These are phyloP conservation scores for Lycaon pictus DNA, from an alignment of 2,113 vertebrate species.

Conservation along the genomic window DNA sequence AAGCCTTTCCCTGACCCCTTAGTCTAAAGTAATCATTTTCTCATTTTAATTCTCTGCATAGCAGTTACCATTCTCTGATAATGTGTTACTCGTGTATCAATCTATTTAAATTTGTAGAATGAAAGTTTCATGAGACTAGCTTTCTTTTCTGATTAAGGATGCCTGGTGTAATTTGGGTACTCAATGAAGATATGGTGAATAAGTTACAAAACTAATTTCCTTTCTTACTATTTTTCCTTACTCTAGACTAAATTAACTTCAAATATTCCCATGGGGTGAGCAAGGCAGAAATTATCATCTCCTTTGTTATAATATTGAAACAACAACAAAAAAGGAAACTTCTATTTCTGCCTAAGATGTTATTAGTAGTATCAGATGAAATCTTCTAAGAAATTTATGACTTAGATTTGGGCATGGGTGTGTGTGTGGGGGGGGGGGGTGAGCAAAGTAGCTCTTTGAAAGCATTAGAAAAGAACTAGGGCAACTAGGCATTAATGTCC, in stretches of 20 bases:
- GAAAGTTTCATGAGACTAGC: not conserved
- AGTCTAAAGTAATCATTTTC: not conserved
- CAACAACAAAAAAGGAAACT: not conserved
- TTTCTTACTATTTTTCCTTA: not conserved
- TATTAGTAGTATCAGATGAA: not conserved
- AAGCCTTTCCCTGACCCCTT: not conserved
- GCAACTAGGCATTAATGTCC: not conserved
- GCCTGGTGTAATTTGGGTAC: not conserved
- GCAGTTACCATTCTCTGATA: not conserved
- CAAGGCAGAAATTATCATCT: not conserved
- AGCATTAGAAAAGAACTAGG: not conserved
- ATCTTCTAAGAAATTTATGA: not conserved
- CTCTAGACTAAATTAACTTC: not conserved
- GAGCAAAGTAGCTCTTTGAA: not conserved
- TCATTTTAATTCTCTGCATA: not conserved
- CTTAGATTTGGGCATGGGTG: not conserved
- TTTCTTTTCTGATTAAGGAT: not conserved
- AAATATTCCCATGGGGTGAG: not conserved
- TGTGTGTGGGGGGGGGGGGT: not conserved
- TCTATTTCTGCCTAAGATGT: not conserved
- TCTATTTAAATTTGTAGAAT: slow-evolving; percentile 14
- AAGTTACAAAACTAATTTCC: not conserved
- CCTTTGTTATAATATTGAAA: not conserved
- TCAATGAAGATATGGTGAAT: not conserved
- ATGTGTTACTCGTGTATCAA: not conserved